Evolutionary conservation across 2,888 invertebrate species (phyloP), one percentile per base, ranked within the genome.

Genomic region (Leptopilina myrica): DNA sequence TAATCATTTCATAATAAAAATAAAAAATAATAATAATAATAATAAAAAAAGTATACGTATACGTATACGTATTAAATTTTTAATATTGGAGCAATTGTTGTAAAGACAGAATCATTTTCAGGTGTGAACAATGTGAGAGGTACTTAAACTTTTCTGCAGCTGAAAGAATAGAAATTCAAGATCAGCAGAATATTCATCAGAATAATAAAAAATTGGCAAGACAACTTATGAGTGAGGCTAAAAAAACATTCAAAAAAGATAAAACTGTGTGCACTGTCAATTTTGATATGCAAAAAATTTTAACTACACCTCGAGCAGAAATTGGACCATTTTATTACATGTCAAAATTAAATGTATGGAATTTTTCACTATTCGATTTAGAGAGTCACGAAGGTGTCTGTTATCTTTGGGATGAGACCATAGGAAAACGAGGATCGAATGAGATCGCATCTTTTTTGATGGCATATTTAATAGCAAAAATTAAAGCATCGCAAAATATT

Each of bases 311-410:
- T 15, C 77, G 79, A 65, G 76, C 83, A 9, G 77, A 83, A 15
- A 75, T 81, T 40, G 67, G 69, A 11, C 66, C 78, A 14, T 62
- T 81, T 1, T 81, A 82, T 77, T 80, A 83, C n/a, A 79, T n/a
- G n/a, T 78, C 78, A 1, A 83, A 83, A 79, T 33, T 83, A n/a
- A n/a, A 40, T 64, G 64, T 83, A 33, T 81, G 79, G 78, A 82
- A 83, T 77, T 83, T 83, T 53, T 81, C 82, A 0, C 80, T 83
- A 15, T 82, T 79, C 33, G 76, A 83, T 49, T 53, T 79, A 53
- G 79, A 69, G 5, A 78, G 49, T 64, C 66, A 77, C 15, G 53
- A 43, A 64, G 82, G 82, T 15, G 15, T 75, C 1, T 83, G 82
- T 20, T 59, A 79, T 8, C 64, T 82, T 1, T 81, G 83, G 80